Evolutionary conservation across 1,140 invertebrate species (phyloP), one percentile per base, ranked within the genome.

Genomic region (Himalopsyche phryganea): DNA sequence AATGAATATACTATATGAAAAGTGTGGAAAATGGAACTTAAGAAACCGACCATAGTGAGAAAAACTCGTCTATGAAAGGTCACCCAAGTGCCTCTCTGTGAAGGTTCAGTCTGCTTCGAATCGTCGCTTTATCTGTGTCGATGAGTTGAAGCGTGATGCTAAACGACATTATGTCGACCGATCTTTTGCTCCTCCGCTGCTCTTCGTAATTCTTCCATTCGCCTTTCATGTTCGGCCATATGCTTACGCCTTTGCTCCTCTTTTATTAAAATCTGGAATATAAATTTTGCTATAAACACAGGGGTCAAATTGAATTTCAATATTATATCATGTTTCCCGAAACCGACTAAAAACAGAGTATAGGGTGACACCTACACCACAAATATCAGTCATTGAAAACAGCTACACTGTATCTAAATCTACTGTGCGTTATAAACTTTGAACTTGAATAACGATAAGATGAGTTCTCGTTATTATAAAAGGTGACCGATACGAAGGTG

Each of bases 211-310:
- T 90, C 88, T 71, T 86, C 86, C 65, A 89, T 69, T 65, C 86
- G 80, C 45, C 86, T 80, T 67, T 92, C 89, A 65, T 91, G 86
- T 72, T 92, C 90, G 23, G 87, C 88, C 83, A 93, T 88, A 66
- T 91, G 89, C 67, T 91, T 85, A 46, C 89, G 82, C 46, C 91
- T 79, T 74, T 90, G 86, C 69, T 91, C 89, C 77, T 93, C 90
- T 72, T 93, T 93, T 63, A 90, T 82, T 51, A 87, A 86, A 69
- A 94, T 93, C 90, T 92, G 68, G 10, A 74, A 77, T 61, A 40
- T 38, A 20, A 6, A 28, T n/a, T 41, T 41, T 41, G 38, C n/a
- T 13, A 41, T 6, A 41, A 13, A 41, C n/a, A 17, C 11, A 15
- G 20, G 23, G 17, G 7, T n/a, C n/a, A n/a, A n/a, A n/a, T n/a